phyloP scores from a whole-genome alignment of 2,797 vertebrate species.

The Catamblyrhynchus diadema region DNA sequence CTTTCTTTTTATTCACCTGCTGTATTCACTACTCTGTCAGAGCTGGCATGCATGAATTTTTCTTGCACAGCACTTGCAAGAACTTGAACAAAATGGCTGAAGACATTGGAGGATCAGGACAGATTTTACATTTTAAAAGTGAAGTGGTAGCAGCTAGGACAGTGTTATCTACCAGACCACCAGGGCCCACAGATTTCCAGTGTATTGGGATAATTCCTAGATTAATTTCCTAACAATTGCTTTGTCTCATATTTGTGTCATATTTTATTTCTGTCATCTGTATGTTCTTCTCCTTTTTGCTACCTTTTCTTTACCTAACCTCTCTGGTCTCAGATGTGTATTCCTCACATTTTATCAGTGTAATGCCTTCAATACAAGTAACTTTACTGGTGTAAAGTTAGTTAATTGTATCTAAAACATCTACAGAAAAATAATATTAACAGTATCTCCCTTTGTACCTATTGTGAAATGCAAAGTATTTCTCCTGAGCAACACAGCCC shows the following conservation, averaged over 20 bases:
- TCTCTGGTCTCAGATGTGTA: not conserved
- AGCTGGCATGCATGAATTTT: not conserved
- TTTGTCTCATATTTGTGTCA: not conserved
- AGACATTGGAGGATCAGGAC: not conserved
- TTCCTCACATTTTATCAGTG: not conserved
- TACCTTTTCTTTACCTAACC: not conserved
- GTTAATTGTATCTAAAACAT: not conserved
- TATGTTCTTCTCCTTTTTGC: not conserved
- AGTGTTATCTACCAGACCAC: not conserved
- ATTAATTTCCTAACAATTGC: not conserved
- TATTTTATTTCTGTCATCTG: not conserved
- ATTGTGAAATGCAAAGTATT: not conserved
- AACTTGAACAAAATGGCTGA: not conserved
- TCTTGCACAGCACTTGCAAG: not conserved
- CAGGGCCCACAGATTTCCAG: not conserved
- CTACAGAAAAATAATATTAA: not conserved
- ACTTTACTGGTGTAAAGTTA: not conserved
- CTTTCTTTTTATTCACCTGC: not conserved
- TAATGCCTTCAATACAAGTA: not conserved
- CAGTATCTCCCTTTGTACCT: not conserved
- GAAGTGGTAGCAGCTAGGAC: not conserved
- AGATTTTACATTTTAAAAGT: not conserved
- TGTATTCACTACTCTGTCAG: not conserved
- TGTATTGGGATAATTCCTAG: not conserved
- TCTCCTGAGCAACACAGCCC: not conserved